Percentiles rank a stretch among this genome's conserved stretches.
phyloP scores from a whole-genome alignment of 2,797 vertebrate species.

The Cossypha polioptera region DNA sequence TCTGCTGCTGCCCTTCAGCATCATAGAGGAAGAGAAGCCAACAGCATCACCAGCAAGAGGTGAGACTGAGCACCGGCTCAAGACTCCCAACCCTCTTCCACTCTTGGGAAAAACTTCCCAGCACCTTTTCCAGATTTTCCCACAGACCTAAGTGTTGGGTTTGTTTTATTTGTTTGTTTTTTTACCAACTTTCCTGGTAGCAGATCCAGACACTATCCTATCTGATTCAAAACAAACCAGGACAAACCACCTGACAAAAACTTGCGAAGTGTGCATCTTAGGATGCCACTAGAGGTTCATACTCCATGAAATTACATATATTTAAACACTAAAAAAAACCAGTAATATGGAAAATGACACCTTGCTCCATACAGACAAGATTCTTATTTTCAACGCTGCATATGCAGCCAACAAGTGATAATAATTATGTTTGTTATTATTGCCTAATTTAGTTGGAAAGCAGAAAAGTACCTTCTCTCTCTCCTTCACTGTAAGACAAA shows the following conservation, averaged over 20 bases:
- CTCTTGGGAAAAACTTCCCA: not conserved
- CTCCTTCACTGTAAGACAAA: not conserved
- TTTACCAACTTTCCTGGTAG: not conserved
- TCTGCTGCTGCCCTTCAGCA: not conserved
- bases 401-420: not conserved
- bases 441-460: not conserved
- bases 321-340: not conserved
- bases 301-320: not conserved
- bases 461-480: not conserved
- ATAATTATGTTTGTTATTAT: not conserved
- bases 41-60: not conserved
- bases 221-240: not conserved
- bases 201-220: not conserved
- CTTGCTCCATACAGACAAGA: not conserved
- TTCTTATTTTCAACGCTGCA: not conserved
- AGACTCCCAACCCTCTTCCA: not conserved
- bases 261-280: not conserved
- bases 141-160: rapidly evolving
- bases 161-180: not conserved
- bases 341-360: not conserved
- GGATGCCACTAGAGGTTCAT: not conserved
- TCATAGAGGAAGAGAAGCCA: not conserved
- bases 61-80: not conserved
- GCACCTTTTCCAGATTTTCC: not conserved
- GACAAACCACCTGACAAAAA: not conserved